Evolutionary conservation across 2,888 invertebrate species (phyloP), one percentile per base, ranked within the genome.

Genomic region (Drosophila vallismaia): DNA sequence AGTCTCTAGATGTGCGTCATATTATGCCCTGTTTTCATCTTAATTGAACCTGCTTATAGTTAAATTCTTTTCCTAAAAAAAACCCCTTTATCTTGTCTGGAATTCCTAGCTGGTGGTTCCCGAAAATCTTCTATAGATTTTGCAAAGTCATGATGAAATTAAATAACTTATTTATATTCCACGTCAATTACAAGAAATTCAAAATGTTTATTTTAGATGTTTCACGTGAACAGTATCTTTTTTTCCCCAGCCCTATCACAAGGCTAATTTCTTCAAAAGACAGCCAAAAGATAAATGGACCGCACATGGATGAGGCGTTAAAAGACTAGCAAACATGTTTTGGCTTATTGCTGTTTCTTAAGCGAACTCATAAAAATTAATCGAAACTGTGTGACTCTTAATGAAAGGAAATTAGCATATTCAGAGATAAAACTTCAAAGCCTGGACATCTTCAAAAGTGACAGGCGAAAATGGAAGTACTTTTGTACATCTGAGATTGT

Each of bases 321-420:
- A 48, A 60, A 60, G 42, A 68, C 36, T 56, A 52, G 51, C 60
- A 81, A 79, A 84, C 79, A 76, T 75, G 82, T 82, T 82, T 77
- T 48, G 28, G 44, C 44, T 67, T 58, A 46, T 72, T 76, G 72
- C 48, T 52, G 56, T 74, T 74, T 71, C 19, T 52, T 48, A 49
- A 49, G 48, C 71, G 77, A 71, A 71, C 52, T 48, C 40, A 66
- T 26, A 72, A 63, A 48, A 57, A 14, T 42, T 49, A 24, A 52
- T 59, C 33, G 33, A 33, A 31, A 55, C 40, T 51, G 48, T 58
- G 58, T 28, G 51, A 7, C 31, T 31, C 9, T 14, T 24, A n/a
- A 55, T 51, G 57, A 64, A 29, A 36, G 42, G 42, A 26, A 57
- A 73, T 74, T 66, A 68, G 45, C 70, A 82, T 63, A 60, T 68